Percentiles rank a stretch among this genome's conserved stretches.
Evolutionary conservation across 2,888 invertebrate species (phyloP).

Genomic region (Drosophila trichaetosa): DNA sequence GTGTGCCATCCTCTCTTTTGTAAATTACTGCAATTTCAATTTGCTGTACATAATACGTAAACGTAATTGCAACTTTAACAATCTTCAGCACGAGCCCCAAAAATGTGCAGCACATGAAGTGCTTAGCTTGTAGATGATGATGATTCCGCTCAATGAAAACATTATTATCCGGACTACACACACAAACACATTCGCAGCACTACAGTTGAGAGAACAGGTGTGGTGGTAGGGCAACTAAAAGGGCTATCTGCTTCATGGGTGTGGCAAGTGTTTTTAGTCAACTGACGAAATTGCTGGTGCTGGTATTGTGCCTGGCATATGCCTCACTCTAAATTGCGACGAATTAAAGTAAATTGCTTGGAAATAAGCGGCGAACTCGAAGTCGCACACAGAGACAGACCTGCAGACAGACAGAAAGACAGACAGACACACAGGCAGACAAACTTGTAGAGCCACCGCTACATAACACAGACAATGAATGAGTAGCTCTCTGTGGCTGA

Average conservation of each 20-base stretch:
- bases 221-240: constrained; percentile 30
- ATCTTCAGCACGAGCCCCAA: constrained; percentile 13
- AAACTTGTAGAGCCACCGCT: constrained; percentile 9
- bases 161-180: constrained; percentile 48
- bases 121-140: constrained; percentile 36
- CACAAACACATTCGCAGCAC: neutral
- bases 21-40: constrained; percentile 53
- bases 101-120: constrained; percentile 27
- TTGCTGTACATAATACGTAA: constrained; percentile 42
- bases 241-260: constrained; percentile 3
- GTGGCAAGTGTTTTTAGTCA: constrained; percentile 40
- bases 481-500: constrained; percentile 67
- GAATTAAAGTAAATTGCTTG: constrained; percentile 80
- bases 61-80: constrained; percentile 66
- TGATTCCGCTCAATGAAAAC: constrained; percentile 72
- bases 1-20: neutral
- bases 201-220: constrained; percentile 21
- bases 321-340: constrained; percentile 68
- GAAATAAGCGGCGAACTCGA: constrained; percentile 63
- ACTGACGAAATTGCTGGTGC: constrained; percentile 47
- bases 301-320: constrained; percentile 41
- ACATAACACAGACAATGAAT: constrained; percentile 62
- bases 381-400: constrained; percentile 20
- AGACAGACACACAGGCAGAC: neutral
- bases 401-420: constrained; percentile 8